Conservation (phyloP, 92 coral and sea anemone genomes). For the Heliopora coerulea region DNA sequence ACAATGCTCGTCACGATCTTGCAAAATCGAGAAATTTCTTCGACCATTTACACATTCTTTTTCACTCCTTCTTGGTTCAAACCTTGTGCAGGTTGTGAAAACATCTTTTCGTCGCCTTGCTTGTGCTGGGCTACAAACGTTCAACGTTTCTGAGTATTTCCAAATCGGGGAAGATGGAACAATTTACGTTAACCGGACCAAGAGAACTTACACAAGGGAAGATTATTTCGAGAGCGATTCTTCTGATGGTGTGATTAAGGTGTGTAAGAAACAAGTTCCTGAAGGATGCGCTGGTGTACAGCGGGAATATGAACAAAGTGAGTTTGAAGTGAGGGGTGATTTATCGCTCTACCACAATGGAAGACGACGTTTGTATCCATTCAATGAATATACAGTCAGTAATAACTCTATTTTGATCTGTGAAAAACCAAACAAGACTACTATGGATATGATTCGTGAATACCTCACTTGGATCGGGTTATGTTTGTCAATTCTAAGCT, state of each 20-base stretch:
- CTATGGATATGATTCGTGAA: not conserved
- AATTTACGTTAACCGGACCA: conserved; percentile 2
- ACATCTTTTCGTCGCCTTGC: conserved; percentile 10
- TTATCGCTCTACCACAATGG: not conserved
- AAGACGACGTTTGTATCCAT: not conserved
- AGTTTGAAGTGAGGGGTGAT: not conserved
- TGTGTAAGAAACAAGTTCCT: conserved; percentile 14
- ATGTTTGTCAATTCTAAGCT: conserved; percentile 1
- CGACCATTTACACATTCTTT: not conserved
- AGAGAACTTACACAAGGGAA: not conserved
- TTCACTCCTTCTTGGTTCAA: not conserved
- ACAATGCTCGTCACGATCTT: conserved; percentile 57
- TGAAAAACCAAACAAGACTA: not conserved
- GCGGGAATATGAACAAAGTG: not conserved
- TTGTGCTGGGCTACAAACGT: conserved; percentile 11
- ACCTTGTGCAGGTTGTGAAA: not conserved
- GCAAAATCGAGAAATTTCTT: conserved; percentile 43
- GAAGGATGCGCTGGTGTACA: not conserved
- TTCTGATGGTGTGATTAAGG: not conserved
- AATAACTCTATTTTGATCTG: conserved; percentile 10
- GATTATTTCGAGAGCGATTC: not conserved
- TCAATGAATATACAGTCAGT: not conserved
- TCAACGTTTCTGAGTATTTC: not conserved
- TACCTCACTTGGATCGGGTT: not conserved
- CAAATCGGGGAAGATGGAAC: not conserved